These are phyloP conservation scores for Microplitis deprimator DNA, from an alignment of 2,888 invertebrate genomes.

Conservation along the genomic window DNA sequence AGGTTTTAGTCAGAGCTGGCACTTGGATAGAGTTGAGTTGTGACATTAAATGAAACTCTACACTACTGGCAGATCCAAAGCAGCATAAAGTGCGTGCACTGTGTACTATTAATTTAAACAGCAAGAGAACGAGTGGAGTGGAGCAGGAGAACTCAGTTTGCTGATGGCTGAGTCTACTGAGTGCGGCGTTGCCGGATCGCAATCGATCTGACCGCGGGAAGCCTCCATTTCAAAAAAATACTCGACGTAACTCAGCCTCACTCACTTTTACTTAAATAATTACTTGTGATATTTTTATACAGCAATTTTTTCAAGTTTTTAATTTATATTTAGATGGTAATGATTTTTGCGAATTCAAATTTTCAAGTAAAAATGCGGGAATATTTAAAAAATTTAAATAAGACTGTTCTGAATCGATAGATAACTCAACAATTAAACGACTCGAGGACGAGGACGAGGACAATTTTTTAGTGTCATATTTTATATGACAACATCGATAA, in stretches of 20 bases:
- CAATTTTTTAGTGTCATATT: neutral
- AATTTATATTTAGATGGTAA: no score
- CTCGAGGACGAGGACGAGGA: neutral
- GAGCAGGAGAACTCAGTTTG: neutral
- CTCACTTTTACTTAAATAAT: no score
- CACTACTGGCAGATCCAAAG: neutral
- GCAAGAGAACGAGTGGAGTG: no score
- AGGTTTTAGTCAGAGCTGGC: neutral
- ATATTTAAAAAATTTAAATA: neutral
- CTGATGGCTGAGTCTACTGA: neutral
- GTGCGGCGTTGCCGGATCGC: constrained; percentile 19
- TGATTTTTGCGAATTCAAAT: no score
- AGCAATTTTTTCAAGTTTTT: no score
- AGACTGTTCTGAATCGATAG: neutral
- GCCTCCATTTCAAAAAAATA: neutral
- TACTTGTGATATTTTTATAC: neutral
- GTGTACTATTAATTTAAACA: no score
- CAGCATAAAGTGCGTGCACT: constrained; percentile 16
- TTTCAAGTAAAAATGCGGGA: no score
- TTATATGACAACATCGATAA: constrained; percentile 52
- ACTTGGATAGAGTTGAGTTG: neutral
- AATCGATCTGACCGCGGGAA: constrained; percentile 9
- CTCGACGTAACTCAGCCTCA: neutral
- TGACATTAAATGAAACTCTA: constrained; percentile 7
- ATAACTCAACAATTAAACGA: constrained; percentile 6